Conservation (phyloP, 1,140 invertebrate genomes). For the Charaxes varanes region DNA sequence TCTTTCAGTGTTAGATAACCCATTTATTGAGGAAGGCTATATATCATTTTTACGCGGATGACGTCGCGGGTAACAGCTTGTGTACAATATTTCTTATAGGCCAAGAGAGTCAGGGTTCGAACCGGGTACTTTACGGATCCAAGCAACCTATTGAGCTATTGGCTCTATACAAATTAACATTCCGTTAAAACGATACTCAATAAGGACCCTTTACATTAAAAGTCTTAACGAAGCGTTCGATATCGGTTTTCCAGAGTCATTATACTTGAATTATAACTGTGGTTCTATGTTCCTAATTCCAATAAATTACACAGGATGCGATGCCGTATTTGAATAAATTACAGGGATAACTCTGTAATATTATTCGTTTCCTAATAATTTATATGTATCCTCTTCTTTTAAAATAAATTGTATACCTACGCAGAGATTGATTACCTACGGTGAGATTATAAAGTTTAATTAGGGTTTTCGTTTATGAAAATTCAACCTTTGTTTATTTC, state of each 20-base stretch:
- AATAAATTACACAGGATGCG: constrained; percentile 27
- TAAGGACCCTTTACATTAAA: constrained; percentile 9
- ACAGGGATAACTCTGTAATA: constrained; percentile 1
- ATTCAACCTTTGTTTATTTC: too few relatives aligned
- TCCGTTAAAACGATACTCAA: neutral
- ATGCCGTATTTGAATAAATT: constrained; percentile 18
- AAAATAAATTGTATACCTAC: constrained; percentile 1
- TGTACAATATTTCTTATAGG: too few relatives aligned
- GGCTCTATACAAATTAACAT: too few relatives aligned
- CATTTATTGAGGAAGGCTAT: too few relatives aligned
- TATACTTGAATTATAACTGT: constrained; percentile 28
- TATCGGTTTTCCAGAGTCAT: constrained; percentile 26
- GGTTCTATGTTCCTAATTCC: constrained; percentile 4
- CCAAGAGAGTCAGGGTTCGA: too few relatives aligned
- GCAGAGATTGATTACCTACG: neutral
- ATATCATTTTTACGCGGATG: too few relatives aligned
- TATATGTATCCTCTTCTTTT: constrained; percentile 2
- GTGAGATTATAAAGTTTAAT: neutral
- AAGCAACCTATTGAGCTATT: too few relatives aligned
- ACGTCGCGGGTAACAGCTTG: too few relatives aligned
- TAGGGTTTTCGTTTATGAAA: too few relatives aligned
- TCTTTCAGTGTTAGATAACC: too few relatives aligned
- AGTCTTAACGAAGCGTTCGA: constrained; percentile 20
- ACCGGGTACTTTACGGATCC: too few relatives aligned
- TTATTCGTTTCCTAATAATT: constrained; percentile 4